Conservation (phyloP, 1,140 invertebrate species). For the Drosophila nebulosa region DNA sequence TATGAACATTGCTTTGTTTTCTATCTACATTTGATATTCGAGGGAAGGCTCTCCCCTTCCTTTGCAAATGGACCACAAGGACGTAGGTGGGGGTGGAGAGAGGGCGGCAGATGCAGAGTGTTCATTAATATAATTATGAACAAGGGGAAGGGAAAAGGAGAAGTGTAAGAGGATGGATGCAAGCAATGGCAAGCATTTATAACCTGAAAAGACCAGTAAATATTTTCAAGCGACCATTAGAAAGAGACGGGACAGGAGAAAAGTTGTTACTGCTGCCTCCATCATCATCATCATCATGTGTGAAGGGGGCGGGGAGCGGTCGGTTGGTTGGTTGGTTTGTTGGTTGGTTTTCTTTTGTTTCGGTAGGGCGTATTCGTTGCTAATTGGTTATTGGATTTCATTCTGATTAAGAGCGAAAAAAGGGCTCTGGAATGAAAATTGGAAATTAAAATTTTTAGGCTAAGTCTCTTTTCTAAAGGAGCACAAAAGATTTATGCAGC, state of each 20-base stretch:
- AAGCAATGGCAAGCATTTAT: constrained; percentile 13
- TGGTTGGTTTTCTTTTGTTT: not conserved
- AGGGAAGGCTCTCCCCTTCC: too few relatives aligned
- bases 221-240: not conserved
- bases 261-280: not conserved
- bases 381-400: not conserved
- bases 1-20: constrained; percentile 63
- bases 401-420: not conserved
- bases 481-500: too few relatives aligned
- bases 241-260: not conserved
- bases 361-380: not conserved
- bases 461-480: too few relatives aligned
- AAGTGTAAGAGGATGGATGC: not conserved
- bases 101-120: constrained; percentile 20
- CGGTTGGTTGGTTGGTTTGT: too few relatives aligned
- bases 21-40: not conserved
- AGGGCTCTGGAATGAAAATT: not conserved
- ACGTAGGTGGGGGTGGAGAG: too few relatives aligned
- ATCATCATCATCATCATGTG: not conserved
- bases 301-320: not conserved
- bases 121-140: constrained; percentile 70
- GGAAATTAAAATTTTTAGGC: not conserved
- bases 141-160: not conserved
- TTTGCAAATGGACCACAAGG: too few relatives aligned
- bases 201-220: not conserved